Evolutionary conservation across 2,888 invertebrate genomes (phyloP).

Genomic region (Andrena flavipes): DNA sequence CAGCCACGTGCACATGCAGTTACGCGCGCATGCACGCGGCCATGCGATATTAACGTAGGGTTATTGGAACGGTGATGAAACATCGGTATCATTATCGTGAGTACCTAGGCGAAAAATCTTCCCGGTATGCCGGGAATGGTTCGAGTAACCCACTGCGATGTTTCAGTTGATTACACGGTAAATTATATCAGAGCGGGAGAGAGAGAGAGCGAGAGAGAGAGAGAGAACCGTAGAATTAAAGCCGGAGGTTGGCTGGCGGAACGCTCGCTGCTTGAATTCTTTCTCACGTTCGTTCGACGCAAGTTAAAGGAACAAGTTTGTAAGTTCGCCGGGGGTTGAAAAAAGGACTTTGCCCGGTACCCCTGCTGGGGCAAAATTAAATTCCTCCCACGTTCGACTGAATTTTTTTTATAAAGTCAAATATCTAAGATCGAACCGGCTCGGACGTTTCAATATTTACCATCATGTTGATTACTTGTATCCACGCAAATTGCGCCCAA

Average conservation of each 20-base stretch:
- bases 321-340: slow-evolving; percentile 54
- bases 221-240: slow-evolving; percentile 56
- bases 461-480: slow-evolving; percentile 23
- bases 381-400: slow-evolving; percentile 61
- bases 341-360: slow-evolving; percentile 10
- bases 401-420: slow-evolving; percentile 58
- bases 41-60: slow-evolving; percentile 29
- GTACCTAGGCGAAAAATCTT: slow-evolving; percentile 40
- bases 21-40: slow-evolving; percentile 21
- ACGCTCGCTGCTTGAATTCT: slow-evolving; percentile 65
- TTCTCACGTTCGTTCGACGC: slow-evolving; percentile 68
- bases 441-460: slow-evolving; percentile 57
- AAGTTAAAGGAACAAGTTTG: slow-evolving; percentile 70
- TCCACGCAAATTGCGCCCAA: background rate
- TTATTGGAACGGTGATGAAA: slow-evolving; percentile 56
- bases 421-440: slow-evolving; percentile 48
- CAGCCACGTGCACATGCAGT: slow-evolving; percentile 27
- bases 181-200: slow-evolving; percentile 52
- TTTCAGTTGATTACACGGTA: slow-evolving; percentile 62
- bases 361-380: slow-evolving; percentile 38
- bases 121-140: slow-evolving; percentile 17
- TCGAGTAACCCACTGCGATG: slow-evolving; percentile 58
- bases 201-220: background rate
- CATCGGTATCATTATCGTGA: slow-evolving; percentile 39
- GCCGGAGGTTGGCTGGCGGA: slow-evolving; percentile 33